These are phyloP conservation scores for Ivindomyrus marchei DNA, from an alignment of 2,113 vertebrate species.

Conservation along the genomic window DNA sequence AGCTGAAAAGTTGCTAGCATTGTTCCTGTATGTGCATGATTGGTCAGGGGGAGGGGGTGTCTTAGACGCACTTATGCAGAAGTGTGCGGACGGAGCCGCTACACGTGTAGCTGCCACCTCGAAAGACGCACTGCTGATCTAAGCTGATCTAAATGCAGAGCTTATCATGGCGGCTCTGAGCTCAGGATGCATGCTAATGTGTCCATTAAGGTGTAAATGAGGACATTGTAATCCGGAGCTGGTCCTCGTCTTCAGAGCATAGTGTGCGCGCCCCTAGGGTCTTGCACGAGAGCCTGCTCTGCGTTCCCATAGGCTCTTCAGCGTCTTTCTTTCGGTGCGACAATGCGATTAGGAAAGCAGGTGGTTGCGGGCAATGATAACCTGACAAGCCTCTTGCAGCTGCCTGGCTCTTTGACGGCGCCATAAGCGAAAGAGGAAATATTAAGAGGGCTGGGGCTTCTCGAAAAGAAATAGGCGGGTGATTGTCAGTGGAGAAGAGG, in stretches of 20 bases:
- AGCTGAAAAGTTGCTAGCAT: not conserved
- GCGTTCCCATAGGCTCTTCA: not conserved
- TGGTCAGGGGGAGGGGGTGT: not conserved
- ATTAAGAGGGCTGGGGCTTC: not conserved
- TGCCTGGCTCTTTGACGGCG: not conserved
- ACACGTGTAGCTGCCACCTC: not conserved
- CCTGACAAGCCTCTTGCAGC: not conserved
- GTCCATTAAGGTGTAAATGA: conserved; percentile 15
- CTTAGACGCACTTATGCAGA: not conserved
- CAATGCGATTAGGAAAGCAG: not conserved
- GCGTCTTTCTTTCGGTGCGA: not conserved
- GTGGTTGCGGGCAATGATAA: not conserved
- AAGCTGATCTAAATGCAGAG: not conserved
- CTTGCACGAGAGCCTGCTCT: not conserved
- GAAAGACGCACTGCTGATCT: not conserved
- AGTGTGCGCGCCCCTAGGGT: too few relatives aligned
- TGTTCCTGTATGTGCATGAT: not conserved
- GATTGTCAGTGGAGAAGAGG: not conserved
- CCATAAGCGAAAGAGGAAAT: not conserved
- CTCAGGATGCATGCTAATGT: conserved; percentile 2
- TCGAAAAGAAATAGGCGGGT: not conserved
- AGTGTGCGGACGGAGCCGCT: not conserved
- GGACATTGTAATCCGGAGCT: not conserved
- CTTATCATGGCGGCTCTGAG: not conserved
- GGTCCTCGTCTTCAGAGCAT: too few relatives aligned